These are phyloP conservation scores for Hyalella azteca DNA, from an alignment of 2,888 invertebrate genomes.

Conservation along the genomic window DNA sequence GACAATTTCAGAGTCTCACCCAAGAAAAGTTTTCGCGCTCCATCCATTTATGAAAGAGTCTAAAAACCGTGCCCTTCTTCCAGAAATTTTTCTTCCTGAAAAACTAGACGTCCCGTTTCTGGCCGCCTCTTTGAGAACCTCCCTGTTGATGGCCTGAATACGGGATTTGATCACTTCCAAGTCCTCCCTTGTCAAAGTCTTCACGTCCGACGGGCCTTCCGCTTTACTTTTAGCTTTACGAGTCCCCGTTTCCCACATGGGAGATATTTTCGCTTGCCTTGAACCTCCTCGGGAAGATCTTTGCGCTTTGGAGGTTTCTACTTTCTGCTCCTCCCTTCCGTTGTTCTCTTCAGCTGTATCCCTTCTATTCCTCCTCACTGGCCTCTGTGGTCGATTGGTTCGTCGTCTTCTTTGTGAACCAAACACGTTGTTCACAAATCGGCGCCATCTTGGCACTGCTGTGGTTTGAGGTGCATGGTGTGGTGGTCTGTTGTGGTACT, in stretches of 20 bases:
- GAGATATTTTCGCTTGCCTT: not conserved
- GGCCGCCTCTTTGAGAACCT: conserved; percentile 30
- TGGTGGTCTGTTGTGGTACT: not conserved
- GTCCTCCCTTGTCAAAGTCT: conserved; percentile 19
- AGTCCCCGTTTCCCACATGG: not conserved
- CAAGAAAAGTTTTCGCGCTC: conserved; percentile 38
- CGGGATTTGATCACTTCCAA: not conserved
- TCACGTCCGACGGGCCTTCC: not conserved
- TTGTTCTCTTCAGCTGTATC: not conserved
- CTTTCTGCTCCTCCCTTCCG: no score
- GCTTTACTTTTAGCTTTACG: conserved; percentile 14
- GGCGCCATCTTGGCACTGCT: not conserved
- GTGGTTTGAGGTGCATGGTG: not conserved
- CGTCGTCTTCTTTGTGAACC: not conserved
- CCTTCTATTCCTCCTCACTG: not conserved
- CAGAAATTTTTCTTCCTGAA: not conserved
- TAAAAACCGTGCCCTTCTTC: not conserved
- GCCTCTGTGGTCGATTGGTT: not conserved
- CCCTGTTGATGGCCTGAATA: not conserved
- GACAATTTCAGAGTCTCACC: conserved; percentile 15
- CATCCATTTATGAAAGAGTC: conserved; percentile 36
- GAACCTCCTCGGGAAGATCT: not conserved
- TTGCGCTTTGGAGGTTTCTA: not conserved
- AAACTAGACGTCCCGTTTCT: not conserved
- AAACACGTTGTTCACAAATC: conserved; percentile 2